phyloP scores from a whole-genome alignment of 2,113 vertebrate species.

The Thalassarche chlororhynchos region DNA sequence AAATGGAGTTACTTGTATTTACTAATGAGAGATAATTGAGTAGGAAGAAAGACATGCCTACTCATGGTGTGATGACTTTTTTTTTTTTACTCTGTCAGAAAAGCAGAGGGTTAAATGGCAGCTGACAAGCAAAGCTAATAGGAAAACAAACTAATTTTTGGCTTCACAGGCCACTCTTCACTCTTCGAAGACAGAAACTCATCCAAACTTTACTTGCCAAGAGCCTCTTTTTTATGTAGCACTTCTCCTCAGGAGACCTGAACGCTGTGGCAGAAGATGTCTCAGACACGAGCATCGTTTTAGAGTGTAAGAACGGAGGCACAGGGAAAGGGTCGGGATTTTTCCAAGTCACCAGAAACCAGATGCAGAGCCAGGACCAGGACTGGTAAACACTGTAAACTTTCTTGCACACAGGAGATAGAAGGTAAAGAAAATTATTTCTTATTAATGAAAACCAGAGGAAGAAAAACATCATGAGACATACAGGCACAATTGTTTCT shows the following conservation, averaged over 20 bases:
- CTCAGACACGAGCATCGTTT: neutral
- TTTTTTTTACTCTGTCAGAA: neutral
- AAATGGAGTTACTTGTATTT: neutral
- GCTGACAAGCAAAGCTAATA: neutral
- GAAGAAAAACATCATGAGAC: neutral
- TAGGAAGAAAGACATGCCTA: neutral
- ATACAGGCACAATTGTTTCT: neutral
- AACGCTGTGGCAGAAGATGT: neutral
- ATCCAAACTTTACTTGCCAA: neutral
- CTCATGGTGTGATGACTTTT: neutral
- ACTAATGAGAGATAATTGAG: neutral
- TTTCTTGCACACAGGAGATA: neutral
- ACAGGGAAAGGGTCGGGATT: neutral
- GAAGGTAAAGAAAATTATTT: neutral
- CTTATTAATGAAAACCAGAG: neutral
- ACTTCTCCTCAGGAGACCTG: neutral
- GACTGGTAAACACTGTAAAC: neutral
- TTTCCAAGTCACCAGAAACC: neutral
- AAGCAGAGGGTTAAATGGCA: neutral
- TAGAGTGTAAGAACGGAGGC: too few relatives aligned
- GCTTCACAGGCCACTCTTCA: neutral
- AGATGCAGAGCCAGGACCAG: neutral
- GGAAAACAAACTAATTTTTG: neutral
- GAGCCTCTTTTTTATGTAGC: neutral
- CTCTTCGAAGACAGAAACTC: neutral